Evolutionary conservation across 2,888 invertebrate species (phyloP), one percentile per base, ranked within the genome.

Genomic region (Mythimna pallens): DNA sequence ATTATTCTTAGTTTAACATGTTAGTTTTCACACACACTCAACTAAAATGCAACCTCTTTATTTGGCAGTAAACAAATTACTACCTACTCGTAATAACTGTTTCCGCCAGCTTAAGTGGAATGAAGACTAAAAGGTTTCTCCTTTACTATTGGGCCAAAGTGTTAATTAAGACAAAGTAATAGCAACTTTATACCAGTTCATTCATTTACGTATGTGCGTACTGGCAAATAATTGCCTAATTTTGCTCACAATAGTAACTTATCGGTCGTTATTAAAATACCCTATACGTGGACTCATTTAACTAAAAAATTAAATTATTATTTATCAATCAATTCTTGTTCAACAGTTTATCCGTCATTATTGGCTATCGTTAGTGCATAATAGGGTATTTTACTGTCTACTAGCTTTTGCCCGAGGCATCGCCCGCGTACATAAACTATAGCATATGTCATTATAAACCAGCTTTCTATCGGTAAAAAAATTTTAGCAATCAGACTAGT

Each of bases 11-110:
- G n/a, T n/a, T 25, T 25, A 25, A 25, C 25, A 25, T 25, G 25
- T 25, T 25, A 25, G 25, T 25, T 25, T 25, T 25, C 14, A 22
- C 63, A 30, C 43, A 22, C 55, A 43, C 47, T 47, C 25, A 50
- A 20, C 17, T 36, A 8, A 73, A 50, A 34, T 30, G 14, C 36
- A 62, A 58, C 57, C 76, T 57, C 9, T 50, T 68, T 71, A 59
- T 62, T 67, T 54, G 57, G 58, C 58, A 65, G 61, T 77, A 81
- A 72, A 77, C 52, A 72, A 82, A 82, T 78, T 54, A 78, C 55
- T 77, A 40, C 78, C 55, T 43, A 14, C 68, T 55, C 25, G 22
- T 57, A 77, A 72, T 66, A 66, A 77, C 69, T 77, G 59, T 71
- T 81, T 65, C 58, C 58, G 55, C 66, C 10, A 57, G 12, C 50